Conservation (phyloP, 2,113 vertebrate species). For the Cyanoliseus patagonus region DNA sequence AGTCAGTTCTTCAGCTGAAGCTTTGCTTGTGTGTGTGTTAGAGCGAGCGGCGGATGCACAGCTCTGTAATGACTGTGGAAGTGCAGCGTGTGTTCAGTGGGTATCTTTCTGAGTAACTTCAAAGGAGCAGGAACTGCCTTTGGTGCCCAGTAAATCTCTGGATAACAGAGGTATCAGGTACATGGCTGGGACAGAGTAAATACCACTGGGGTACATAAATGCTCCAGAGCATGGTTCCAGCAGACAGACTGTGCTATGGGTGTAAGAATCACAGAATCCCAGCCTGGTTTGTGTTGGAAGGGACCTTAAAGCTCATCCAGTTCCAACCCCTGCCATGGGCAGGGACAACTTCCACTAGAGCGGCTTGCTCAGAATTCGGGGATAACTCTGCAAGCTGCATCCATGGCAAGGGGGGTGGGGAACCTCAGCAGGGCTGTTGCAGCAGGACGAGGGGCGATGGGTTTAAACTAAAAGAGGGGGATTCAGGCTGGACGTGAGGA, state of each 20-base stretch:
- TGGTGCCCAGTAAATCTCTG: neutral
- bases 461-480: neutral
- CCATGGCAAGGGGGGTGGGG: neutral
- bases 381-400: neutral
- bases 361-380: neutral
- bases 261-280: neutral
- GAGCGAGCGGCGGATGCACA: rapidly evolving
- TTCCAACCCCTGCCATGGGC: neutral
- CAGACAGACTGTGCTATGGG: rapidly evolving
- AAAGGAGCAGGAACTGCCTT: neutral
- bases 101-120: neutral
- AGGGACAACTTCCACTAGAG: neutral
- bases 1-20: neutral
- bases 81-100: neutral
- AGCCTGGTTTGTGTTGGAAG: neutral
- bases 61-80: no score
- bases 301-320: neutral
- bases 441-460: neutral
- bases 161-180: neutral
- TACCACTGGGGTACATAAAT: neutral
- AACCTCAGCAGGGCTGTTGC: neutral
- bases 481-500: rapidly evolving
- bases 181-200: neutral
- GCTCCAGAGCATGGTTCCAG: neutral
- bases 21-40: neutral